Conservation (phyloP, 2,888 invertebrate species). For the Branchellion lobata region DNA sequence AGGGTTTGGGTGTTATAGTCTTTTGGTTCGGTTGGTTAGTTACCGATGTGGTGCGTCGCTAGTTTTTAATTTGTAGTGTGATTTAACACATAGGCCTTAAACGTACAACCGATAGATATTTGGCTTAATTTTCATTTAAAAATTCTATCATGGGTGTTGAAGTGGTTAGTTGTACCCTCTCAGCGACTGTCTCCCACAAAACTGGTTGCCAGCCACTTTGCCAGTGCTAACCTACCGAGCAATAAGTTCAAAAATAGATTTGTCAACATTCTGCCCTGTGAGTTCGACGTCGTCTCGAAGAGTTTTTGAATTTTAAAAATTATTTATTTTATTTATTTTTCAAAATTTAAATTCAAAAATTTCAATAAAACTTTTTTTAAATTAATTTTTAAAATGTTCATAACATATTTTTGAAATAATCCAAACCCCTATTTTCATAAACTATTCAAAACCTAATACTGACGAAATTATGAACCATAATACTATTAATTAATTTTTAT, state of each 20-base stretch:
- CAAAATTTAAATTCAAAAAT: not conserved
- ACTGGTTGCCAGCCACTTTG: slow-evolving; percentile 87
- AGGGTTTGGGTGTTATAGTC: no score
- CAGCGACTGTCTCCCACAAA: slow-evolving; percentile 86
- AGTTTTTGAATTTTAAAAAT: not conserved
- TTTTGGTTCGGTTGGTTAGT: no score
- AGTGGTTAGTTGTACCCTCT: no score
- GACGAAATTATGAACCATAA: not conserved
- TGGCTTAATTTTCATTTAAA: no score
- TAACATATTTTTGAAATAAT: not conserved
- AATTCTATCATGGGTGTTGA: no score
- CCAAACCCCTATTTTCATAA: not conserved
- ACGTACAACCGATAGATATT: no score
- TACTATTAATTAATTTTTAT: not conserved
- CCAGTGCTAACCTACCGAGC: slow-evolving; percentile 89
- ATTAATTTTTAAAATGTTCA: not conserved
- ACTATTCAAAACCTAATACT: not conserved
- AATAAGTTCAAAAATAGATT: slow-evolving; percentile 98
- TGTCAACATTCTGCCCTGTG: slow-evolving; percentile 64
- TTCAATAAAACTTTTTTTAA: not conserved
- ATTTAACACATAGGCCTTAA: no score
- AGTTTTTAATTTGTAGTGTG: no score
- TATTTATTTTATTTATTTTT: not conserved
- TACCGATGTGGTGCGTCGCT: no score
- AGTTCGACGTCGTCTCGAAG: no score